A percentile compares a stretch with the other conserved stretches of the same genome.
These are phyloP conservation scores for Sepiola atlantica DNA, from an alignment of 2,888 invertebrate species.

Conservation along the genomic window DNA sequence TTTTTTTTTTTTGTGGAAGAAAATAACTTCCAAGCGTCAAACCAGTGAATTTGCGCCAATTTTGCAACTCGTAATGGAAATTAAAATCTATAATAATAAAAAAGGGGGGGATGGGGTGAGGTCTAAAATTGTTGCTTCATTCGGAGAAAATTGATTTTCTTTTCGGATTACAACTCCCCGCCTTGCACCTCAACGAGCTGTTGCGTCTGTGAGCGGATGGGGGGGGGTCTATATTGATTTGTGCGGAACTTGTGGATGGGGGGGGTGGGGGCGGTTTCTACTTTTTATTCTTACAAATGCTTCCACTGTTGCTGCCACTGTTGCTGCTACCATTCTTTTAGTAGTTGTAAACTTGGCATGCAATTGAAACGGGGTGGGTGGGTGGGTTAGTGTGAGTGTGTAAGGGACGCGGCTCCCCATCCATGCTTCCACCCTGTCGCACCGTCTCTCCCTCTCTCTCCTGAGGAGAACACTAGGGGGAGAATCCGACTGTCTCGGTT, in stretches of 20 bases:
- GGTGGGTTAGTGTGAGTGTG: too few relatives aligned
- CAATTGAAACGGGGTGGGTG: background rate
- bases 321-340: background rate
- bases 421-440: too few relatives aligned
- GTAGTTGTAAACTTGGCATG: constrained; percentile 14
- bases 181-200: background rate
- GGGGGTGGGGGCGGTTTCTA: background rate
- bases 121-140: background rate
- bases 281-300: background rate
- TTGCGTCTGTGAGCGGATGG: background rate
- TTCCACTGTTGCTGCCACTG: background rate
- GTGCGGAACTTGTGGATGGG: background rate
- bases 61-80: too few relatives aligned
- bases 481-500: background rate
- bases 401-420: too few relatives aligned
- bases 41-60: too few relatives aligned
- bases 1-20: too few relatives aligned
- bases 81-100: too few relatives aligned
- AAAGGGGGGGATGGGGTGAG: too few relatives aligned
- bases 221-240: background rate
- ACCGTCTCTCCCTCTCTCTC: background rate
- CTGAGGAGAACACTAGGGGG: background rate
- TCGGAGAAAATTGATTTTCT: background rate
- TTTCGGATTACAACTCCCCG: background rate
- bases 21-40: too few relatives aligned